Conservation (phyloP, 2,113 vertebrate species). For the Callaeas wilsoni region DNA sequence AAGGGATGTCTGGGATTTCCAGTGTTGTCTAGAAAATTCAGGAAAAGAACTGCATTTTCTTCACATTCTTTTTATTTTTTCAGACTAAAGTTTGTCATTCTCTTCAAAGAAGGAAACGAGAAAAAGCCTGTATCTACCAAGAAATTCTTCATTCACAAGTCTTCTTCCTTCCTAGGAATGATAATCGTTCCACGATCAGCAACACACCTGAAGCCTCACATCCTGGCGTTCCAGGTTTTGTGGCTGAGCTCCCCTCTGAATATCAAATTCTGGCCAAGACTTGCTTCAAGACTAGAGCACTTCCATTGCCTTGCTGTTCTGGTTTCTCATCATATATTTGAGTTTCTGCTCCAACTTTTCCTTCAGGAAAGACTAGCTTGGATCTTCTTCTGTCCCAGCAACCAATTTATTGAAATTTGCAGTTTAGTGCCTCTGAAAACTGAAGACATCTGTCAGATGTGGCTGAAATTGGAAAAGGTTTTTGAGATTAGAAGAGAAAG, state of each 20-base stretch:
- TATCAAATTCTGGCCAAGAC: background rate
- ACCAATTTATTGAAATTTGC: background rate
- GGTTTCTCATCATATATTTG: background rate
- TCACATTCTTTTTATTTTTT: background rate
- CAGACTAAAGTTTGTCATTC: background rate
- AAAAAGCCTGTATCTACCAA: background rate
- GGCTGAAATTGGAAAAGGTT: background rate
- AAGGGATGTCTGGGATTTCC: background rate
- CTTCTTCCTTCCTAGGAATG: background rate
- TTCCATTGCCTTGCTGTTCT: background rate
- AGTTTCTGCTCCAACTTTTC: background rate
- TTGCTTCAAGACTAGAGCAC: background rate
- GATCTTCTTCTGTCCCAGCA: background rate
- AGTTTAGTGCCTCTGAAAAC: background rate
- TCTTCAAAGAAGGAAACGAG: background rate
- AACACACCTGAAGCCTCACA: background rate
- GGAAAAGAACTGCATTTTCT: background rate
- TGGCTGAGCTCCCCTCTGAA: background rate
- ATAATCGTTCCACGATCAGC: background rate
- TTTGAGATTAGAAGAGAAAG: background rate
- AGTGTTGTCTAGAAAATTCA: background rate
- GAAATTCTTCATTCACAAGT: background rate
- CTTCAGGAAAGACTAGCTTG: background rate
- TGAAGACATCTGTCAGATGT: background rate
- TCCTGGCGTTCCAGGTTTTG: background rate